Percentiles rank a stretch among this genome's conserved stretches.
These are phyloP conservation scores for Brachymystax lenok DNA, from an alignment of 2,797 vertebrate species.

Conservation along the genomic window DNA sequence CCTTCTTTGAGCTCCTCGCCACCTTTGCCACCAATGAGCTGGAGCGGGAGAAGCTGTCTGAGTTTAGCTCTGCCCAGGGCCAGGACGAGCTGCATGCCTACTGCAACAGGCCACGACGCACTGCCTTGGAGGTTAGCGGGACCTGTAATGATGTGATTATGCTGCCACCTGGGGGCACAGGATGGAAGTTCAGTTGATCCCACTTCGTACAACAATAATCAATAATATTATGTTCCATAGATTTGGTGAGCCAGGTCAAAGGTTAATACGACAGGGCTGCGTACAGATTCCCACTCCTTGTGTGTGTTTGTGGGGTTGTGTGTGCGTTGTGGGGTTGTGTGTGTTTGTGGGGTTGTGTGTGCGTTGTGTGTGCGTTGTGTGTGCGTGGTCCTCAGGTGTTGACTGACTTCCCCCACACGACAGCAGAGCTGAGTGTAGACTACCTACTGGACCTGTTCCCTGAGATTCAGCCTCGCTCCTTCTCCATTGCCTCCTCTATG, in stretches of 20 bases:
- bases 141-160: background rate
- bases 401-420: slow-evolving; percentile 87
- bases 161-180: background rate
- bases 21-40: slow-evolving; percentile 77
- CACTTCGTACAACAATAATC: background rate
- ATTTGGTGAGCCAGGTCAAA: background rate
- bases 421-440: slow-evolving; percentile 74
- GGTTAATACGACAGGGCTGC: background rate
- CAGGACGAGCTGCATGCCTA: slow-evolving; percentile 88
- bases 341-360: background rate
- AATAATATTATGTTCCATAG: background rate
- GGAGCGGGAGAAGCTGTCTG: slow-evolving; percentile 87
- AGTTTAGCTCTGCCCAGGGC: slow-evolving; percentile 85
- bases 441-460: slow-evolving; percentile 92
- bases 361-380: background rate
- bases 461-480: slow-evolving; percentile 87
- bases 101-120: slow-evolving; percentile 87
- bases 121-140: slow-evolving; percentile 82
- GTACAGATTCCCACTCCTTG: background rate
- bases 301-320: background rate
- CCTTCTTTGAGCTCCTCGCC: slow-evolving; percentile 88
- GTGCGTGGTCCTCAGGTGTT: slow-evolving; percentile 74
- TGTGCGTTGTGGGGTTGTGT: background rate
- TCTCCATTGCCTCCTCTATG: slow-evolving; percentile 91
- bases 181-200: background rate